Evolutionary conservation across 2,888 invertebrate genomes (phyloP), one percentile per base, ranked within the genome.

Genomic region (Thymelicus acteon): DNA sequence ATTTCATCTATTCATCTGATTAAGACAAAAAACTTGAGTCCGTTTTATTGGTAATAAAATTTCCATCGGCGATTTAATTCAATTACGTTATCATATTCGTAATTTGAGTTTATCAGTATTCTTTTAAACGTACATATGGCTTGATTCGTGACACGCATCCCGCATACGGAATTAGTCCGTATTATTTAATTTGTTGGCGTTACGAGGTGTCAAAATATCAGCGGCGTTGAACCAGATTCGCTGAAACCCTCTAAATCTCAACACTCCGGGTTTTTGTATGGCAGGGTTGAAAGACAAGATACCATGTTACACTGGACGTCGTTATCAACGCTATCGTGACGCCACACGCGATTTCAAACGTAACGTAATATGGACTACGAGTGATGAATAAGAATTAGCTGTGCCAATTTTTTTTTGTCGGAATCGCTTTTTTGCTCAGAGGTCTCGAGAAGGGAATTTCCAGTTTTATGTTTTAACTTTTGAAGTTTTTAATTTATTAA

Each of bases 291-390:
- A 61, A 60, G 52, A 71, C 48, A 72, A 71, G 71, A 75, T 74
- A 72, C 83, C 85, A 79, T 75, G 65, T 75, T 82, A 81, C 67
- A 79, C 62, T 86, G 85, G 87, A 73, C 62, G n/a, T 47, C 70
- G 80, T 87, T 90, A 89, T 91, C 89, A 79, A 78, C 73, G 74
- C 76, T 87, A 86, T 85, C 84, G 75, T 82, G 85, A 85, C 83
- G 82, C 80, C 78, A 86, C 90, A 89, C 88, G 91, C 89, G 88
- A 91, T 90, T 88, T 83, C 82, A 80, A 82, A 79, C 82, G 91
- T 89, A 90, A 91, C 86, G 88, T 89, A 88, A 91, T 92, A 91
- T 89, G 86, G 82, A 80, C 76, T 83, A 89, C 90, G 84, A 76
- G 83, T 83, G 84, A 85, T 89, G 92, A 85, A 92, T 92, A 90